Conservation (phyloP, 1,140 invertebrate genomes). For the Lucilia sericata region DNA sequence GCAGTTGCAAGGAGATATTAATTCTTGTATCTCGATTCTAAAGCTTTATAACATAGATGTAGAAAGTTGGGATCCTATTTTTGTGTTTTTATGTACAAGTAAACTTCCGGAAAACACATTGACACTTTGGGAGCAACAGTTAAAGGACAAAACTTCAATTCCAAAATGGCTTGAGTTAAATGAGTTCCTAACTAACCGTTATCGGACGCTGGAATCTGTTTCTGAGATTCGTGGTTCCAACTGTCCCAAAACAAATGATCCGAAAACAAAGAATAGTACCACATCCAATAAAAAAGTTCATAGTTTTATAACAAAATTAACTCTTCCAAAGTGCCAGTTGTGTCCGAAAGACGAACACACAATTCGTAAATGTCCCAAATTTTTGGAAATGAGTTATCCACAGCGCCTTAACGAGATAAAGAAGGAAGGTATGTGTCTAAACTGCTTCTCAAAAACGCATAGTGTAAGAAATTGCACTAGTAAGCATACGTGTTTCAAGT, state of each 20-base stretch:
- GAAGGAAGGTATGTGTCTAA: too few relatives aligned
- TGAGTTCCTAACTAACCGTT: constrained; percentile 46
- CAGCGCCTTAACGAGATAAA: too few relatives aligned
- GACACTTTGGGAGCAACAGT: not conserved
- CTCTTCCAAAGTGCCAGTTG: not conserved
- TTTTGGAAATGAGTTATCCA: too few relatives aligned
- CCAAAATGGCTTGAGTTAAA: not conserved
- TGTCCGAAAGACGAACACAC: too few relatives aligned
- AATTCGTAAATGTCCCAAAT: too few relatives aligned
- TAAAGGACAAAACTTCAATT: too few relatives aligned
- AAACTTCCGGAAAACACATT: not conserved
- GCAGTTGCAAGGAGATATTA: not conserved
- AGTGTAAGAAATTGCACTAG: too few relatives aligned
- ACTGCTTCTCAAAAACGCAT: too few relatives aligned
- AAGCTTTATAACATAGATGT: not conserved
- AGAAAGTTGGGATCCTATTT: not conserved
- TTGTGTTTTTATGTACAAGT: not conserved
- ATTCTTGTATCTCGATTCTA: constrained; percentile 2
- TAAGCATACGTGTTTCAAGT: too few relatives aligned
- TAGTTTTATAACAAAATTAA: not conserved
- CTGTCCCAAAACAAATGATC: too few relatives aligned
- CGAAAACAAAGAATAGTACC: not conserved
- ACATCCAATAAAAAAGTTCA: not conserved
- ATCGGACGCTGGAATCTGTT: not conserved
- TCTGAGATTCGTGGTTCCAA: too few relatives aligned